Percentiles rank a stretch among this genome's conserved stretches.
Conservation (phyloP, 1,140 invertebrate species). For the Drosophila sulfurigaster region DNA sequence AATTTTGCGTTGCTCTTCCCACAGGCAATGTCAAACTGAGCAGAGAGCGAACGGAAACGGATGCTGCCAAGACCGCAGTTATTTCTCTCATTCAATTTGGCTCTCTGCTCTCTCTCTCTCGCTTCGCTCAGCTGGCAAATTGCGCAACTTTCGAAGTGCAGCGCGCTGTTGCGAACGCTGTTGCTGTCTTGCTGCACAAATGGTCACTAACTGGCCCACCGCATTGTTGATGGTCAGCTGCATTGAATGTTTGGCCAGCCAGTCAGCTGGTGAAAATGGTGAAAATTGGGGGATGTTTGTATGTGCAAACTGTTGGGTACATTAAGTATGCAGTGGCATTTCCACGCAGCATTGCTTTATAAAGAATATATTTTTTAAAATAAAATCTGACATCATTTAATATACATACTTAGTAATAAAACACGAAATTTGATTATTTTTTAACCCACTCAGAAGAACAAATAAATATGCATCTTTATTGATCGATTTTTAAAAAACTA, state of each 20-base stretch:
- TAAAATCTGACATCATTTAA: too few relatives aligned
- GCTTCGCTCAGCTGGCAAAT: conserved; percentile 38
- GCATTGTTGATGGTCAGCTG: conserved; percentile 56
- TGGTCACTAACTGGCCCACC: conserved; percentile 58
- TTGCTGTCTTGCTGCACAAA: conserved; percentile 63
- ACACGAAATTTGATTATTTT: conserved; percentile 3
- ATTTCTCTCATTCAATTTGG: conserved; percentile 34
- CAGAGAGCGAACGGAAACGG: conserved; percentile 35
- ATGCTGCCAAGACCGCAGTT: conserved; percentile 16
- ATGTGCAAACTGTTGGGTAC: conserved; percentile 1
- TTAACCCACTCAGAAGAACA: conserved; percentile 84
- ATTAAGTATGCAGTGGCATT: neutral
- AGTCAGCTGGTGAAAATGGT: conserved; percentile 38
- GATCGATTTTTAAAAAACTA: conserved; percentile 73
- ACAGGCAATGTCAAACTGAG: conserved; percentile 57
- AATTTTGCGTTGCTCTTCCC: conserved; percentile 61
- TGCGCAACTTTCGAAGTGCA: conserved; percentile 67
- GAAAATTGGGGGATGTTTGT: conserved; percentile 24
- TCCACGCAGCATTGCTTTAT: neutral
- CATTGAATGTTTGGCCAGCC: conserved; percentile 28
- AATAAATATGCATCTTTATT: conserved; percentile 80
- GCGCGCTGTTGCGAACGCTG: conserved; percentile 23
- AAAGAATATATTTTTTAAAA: too few relatives aligned
- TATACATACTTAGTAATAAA: neutral
- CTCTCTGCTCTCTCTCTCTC: conserved; percentile 19